Conservation (phyloP, 2,888 invertebrate species). For the Aethes cnicana region DNA sequence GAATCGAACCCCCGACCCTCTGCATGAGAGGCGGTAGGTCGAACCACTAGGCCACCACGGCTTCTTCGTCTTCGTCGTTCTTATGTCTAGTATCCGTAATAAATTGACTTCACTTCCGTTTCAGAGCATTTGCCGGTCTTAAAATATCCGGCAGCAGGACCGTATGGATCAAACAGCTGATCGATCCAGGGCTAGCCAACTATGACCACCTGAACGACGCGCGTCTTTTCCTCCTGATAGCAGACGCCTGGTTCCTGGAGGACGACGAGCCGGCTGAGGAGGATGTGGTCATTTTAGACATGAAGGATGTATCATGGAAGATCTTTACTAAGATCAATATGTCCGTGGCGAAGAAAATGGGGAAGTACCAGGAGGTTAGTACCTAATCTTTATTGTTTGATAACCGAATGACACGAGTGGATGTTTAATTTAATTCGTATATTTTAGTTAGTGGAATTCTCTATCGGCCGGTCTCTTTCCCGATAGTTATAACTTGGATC, state of each 20-base stretch:
- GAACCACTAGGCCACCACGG: no score
- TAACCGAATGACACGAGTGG: no score
- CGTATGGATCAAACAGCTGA: slow-evolving; percentile 77
- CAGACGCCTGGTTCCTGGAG: slow-evolving; percentile 16
- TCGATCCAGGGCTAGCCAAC: slow-evolving; percentile 65
- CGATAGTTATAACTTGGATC: no score
- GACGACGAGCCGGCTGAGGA: not conserved
- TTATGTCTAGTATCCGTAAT: no score
- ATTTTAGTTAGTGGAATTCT: no score
- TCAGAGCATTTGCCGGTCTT: slow-evolving; percentile 7
- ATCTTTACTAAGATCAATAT: slow-evolving; percentile 77
- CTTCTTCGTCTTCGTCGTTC: no score
- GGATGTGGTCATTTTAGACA: slow-evolving; percentile 15
- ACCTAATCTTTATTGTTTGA: no score
- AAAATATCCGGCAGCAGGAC: slow-evolving; percentile 7
- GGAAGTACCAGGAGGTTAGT: slow-evolving; percentile 80
- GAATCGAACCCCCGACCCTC: no score
- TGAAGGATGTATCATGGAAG: slow-evolving; percentile 61
- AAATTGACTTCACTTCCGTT: no score
- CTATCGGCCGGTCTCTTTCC: no score
- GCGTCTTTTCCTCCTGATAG: slow-evolving; percentile 7
- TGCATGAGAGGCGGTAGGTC: no score
- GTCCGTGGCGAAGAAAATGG: slow-evolving; percentile 75
- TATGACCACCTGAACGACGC: slow-evolving; percentile 15
- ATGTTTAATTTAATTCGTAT: no score